phyloP scores from a whole-genome alignment of 2,797 vertebrate genomes.

The Malacoraja senta region DNA sequence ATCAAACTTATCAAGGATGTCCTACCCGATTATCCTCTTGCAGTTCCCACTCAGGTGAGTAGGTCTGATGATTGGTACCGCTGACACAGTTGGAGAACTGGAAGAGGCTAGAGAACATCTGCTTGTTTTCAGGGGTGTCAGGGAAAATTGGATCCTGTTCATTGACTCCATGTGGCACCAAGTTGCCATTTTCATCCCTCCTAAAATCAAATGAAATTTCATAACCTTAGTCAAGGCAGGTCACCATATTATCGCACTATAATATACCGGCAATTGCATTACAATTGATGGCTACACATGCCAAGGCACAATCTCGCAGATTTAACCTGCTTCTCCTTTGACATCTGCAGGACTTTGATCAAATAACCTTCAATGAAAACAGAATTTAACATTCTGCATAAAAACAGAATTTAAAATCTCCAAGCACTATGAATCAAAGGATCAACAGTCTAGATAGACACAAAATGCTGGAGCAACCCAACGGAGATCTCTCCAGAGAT shows the following conservation, averaged over 20 bases:
- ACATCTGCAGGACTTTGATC: no score
- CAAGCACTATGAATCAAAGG: no score
- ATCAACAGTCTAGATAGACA: no score
- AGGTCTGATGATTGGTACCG: conserved; percentile 66
- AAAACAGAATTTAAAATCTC: no score
- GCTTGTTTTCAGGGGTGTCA: conserved; percentile 67
- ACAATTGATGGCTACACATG: background rate
- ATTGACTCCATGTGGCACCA: conserved; percentile 74
- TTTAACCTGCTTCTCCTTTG: no score
- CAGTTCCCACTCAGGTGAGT: conserved; percentile 66
- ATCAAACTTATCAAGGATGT: background rate
- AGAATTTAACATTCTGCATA: no score
- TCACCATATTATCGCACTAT: background rate
- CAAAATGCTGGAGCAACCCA: no score
- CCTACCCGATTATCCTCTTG: conserved; percentile 73
- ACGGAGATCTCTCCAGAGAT: no score
- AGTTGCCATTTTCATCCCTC: conserved; percentile 76
- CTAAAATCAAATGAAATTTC: conserved; percentile 46
- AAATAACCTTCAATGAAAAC: no score
- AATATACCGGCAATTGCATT: background rate
- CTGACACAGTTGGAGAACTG: conserved; percentile 74
- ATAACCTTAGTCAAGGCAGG: background rate
- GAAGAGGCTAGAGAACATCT: conserved; percentile 71
- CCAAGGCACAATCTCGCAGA: no score
- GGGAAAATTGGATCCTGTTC: conserved; percentile 75